Base-by-base conservation (phyloP, 1,140 invertebrate genomes). In the Rhizoglyphus robini region DNA sequence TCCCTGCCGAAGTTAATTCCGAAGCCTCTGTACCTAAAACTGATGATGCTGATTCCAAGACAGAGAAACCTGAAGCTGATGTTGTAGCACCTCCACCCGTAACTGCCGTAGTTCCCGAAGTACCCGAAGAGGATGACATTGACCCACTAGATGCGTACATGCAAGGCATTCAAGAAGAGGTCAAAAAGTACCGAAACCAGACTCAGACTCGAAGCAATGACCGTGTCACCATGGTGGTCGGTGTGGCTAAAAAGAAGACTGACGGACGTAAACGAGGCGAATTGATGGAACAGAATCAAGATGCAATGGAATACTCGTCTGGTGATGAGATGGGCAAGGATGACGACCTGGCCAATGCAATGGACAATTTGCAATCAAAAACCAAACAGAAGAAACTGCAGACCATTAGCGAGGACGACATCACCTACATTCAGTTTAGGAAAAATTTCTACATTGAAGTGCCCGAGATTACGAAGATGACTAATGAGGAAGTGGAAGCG, bases 381-480 rank as follows among this genome's bases (percentile, higher is more conserved):
- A 87, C 89, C 27, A 79, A 79, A 73, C 87, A 86, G 69, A 88
- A 93, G 72, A 91, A 95, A 74, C 74, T 92, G 31, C 86, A 88
- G 1, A 80, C 84, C 3, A 82, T 82, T 25, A 84, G 90, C 3
- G 82, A 86, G 20, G 77, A 80, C 70, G 78, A 81, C 72, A 76
- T 80, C 36, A 78, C 78, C 60, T 98, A 97, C 77, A 80, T 84
- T 51, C 77, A 88, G 13, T 99, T 98, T 73, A 83, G 90, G 58
- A 99, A 98, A 78, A 83, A 88, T 69, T 99, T 98, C 70, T 99
- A 99, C 76, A 88, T 93, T 3, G 96, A 99, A 82, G 88, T 92
- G 25, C 86, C 87, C 61, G 87, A 90, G 76, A 81, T 95, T 70
- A 82, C 87, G 4, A 84, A 84, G 72, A 96, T 99, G 93, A 88